Base-by-base conservation (phyloP, 2,797 vertebrate species). In the Sorex maritimensis region DNA sequence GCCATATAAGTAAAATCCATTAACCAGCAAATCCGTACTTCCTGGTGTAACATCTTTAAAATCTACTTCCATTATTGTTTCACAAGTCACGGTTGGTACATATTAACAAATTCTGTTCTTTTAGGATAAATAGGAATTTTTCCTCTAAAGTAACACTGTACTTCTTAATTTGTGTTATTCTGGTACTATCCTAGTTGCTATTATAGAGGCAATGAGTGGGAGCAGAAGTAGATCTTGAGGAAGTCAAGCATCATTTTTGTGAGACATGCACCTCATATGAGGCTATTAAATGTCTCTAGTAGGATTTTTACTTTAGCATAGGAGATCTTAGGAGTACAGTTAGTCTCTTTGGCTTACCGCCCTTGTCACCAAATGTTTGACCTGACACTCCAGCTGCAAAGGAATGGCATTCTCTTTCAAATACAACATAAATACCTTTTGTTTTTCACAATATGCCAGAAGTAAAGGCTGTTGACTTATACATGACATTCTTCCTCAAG, bases 221-320 rank as follows among this genome's bases (percentile, higher is more conserved):
- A 88, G 17, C 13, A 6, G 46, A 3, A 65, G 30, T 11, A 46
- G 34, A 65, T 71, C 41, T 2, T 41, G 5, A 74, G n/a, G 52
- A 79, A 89, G 46, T 68, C n/a, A 23, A 26, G n/a, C 30, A 79
- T 30, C 13, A 80, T 77, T 85, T 14, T 85, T 75, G 19, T 90
- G 71, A 82, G 26, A 63, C 1, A 30, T 82, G 41, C 5, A 52
- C 2, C 28, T 86, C 44, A 72, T 46, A 0, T 4, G 23, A 78
- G 28, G 3, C 12, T 68, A 14, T 52, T 74, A n/a, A 13, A 5
- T 41, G 6, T 67, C 19, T 21, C 4, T 71, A 65, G 61, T 19
- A 78, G 38, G 13, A 14, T 5, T 92, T 92, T 74, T 10, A 41
- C 9, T n/a, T 79, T 38, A 81, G 41, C 26, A 44, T 38, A 79